Percentiles rank a stretch among this genome's conserved stretches.
These are phyloP conservation scores for Engraulis encrasicolus DNA, from an alignment of 2,113 vertebrate species.

Conservation along the genomic window DNA sequence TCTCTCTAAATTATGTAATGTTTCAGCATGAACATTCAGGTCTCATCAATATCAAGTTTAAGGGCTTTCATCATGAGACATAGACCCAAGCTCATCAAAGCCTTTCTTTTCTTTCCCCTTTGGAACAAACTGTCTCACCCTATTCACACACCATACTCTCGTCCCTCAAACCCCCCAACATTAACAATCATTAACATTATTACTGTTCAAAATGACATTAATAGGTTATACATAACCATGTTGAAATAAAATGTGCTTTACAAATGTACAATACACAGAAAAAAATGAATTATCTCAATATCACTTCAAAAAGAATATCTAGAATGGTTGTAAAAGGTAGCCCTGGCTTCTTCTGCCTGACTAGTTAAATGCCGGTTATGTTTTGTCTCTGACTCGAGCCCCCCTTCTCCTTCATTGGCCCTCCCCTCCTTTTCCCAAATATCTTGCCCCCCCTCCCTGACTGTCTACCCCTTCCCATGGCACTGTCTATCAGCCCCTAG, in stretches of 20 bases:
- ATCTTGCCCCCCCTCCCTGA: slow-evolving; percentile 4
- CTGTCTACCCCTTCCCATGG: slow-evolving; percentile 26
- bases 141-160: background rate
- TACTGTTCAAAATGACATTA: background rate
- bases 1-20: slow-evolving; percentile 23
- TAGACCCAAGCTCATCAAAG: background rate
- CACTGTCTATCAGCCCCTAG: slow-evolving; percentile 39
- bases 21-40: slow-evolving; percentile 16
- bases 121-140: background rate
- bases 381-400: slow-evolving; percentile 61
- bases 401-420: background rate
- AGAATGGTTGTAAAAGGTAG: background rate
- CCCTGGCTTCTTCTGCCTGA: slow-evolving; percentile 43
- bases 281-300: no score
- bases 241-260: no score
- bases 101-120: background rate
- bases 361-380: slow-evolving; percentile 55
- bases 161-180: background rate
- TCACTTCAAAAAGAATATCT: no score
- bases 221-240: background rate
- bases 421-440: no score
- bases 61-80: background rate
- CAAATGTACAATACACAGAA: no score
- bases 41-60: slow-evolving; percentile 17
- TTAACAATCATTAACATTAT: no score